Percentiles rank a stretch among this genome's conserved stretches.
Conservation (phyloP, 2,797 vertebrate genomes). For the Limnodromus scolopaceus region DNA sequence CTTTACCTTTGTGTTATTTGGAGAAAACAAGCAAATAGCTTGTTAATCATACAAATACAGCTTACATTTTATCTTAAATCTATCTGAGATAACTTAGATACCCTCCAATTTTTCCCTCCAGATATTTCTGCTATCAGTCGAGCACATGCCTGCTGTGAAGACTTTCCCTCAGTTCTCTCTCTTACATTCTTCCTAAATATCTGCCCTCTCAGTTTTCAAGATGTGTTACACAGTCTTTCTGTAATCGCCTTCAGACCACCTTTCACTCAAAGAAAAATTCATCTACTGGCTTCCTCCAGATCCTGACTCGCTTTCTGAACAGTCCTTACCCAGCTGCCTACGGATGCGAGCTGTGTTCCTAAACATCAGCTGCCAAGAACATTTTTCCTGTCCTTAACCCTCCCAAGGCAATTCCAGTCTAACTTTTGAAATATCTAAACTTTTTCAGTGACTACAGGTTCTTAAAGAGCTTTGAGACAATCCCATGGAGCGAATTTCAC, state of each 20-base stretch:
- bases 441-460: not conserved
- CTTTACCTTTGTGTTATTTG: not conserved
- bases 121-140: not conserved
- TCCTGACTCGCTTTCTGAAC: not conserved
- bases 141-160: not conserved
- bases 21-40: not conserved
- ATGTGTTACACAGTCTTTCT: not conserved
- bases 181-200: not conserved
- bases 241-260: not conserved
- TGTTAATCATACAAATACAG: not conserved
- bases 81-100: not conserved
- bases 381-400: not conserved
- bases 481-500: not conserved
- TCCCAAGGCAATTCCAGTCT: not conserved
- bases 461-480: not conserved
- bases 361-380: not conserved
- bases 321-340: not conserved
- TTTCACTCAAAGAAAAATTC: not conserved
- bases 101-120: not conserved
- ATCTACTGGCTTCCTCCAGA: not conserved
- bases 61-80: not conserved
- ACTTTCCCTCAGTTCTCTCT: not conserved
- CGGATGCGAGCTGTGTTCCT: rapidly evolving
- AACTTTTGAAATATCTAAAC: not conserved
- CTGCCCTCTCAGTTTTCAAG: not conserved